A percentile compares a stretch with the other conserved stretches of the same genome.
Evolutionary conservation across 2,888 invertebrate genomes (phyloP).

Genomic region (Schizotus pectinicornis): DNA sequence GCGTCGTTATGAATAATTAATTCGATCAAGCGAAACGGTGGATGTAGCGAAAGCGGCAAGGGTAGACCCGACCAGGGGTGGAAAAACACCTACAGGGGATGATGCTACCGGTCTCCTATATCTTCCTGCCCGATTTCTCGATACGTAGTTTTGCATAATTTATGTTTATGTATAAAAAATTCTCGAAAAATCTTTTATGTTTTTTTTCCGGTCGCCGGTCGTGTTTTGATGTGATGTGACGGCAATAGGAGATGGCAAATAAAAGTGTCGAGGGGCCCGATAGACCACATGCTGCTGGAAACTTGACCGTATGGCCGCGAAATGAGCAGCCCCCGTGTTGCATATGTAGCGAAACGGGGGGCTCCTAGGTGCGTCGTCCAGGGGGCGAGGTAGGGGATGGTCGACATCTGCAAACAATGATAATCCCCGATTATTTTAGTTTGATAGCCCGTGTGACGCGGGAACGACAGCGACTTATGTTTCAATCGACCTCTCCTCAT

Average conservation of each 20-base stretch:
- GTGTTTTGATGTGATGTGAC: conserved; percentile 44
- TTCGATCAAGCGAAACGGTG: conserved; percentile 28
- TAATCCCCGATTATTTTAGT: conserved; percentile 58
- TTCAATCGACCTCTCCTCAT: conserved; percentile 44
- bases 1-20: conserved; percentile 33
- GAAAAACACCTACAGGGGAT: neutral
- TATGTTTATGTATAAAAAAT: conserved; percentile 7
- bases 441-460: conserved; percentile 53
- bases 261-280: conserved; percentile 35
- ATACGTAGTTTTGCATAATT: conserved; percentile 14
- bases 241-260: conserved; percentile 39
- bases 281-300: conserved; percentile 30
- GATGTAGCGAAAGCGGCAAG: conserved; percentile 19
- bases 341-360: conserved; percentile 31
- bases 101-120: conserved; percentile 4
- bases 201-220: conserved; percentile 2
- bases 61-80: conserved; percentile 1
- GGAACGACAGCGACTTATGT: conserved; percentile 46
- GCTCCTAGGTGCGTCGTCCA: conserved; percentile 14
- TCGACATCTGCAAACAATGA: conserved; percentile 60
- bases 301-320: conserved; percentile 57
- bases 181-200: neutral
- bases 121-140: conserved; percentile 17
- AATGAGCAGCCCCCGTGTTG: conserved; percentile 49
- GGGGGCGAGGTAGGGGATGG: conserved; percentile 38